Base-by-base conservation (phyloP, 1,140 invertebrate genomes). In the Nilaparvata lugens region DNA sequence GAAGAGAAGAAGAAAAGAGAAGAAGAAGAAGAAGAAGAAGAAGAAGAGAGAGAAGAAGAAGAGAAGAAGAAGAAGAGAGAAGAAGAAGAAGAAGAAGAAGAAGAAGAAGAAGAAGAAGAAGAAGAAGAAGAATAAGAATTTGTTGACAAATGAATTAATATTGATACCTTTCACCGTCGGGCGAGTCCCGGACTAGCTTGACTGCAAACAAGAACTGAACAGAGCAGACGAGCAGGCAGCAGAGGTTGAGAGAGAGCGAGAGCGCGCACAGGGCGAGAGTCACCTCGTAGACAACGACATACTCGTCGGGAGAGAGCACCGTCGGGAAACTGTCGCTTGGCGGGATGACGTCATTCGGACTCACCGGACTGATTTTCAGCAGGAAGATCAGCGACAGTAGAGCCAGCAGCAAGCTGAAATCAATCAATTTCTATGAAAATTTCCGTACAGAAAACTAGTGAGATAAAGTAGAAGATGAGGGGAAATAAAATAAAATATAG, bases 181-280 rank as follows among this genome's bases (percentile, higher is more conserved):
- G 72, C 70, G 78, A 84, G 28, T 88, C 86, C 67, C 90, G 87
- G 62, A 91, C 83, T 68, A 96, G 81, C 78, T 94, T 95, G 58
- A 94, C 88, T 23, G 91, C 88, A 73, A 95, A 95, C 66, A 95
- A 82, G 78, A 93, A 94, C 78, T 96, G 93, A 68, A 94, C 92
- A 62, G 90, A 88, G 79, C 92, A 96, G 59, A 96, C 91, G 62
- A 96, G 82, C 40, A 95, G 78, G 72, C 91, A 95, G 76, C 91
- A 93, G 16, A 95, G 79, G 74, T 95, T 91, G 25, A 95, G 75
- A 0, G 89, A 91, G 21, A 95, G 75, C 21, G 91, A 92, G 58
- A 95, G 79, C 11, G 91, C 90, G 70, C 89, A 91, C 61, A 95
- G 77, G 5, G 90, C 91, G 64, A 94, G 77, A 2, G 91, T 92